Base-by-base conservation (phyloP, 1,140 invertebrate genomes). In the Hyphantria cunea region DNA sequence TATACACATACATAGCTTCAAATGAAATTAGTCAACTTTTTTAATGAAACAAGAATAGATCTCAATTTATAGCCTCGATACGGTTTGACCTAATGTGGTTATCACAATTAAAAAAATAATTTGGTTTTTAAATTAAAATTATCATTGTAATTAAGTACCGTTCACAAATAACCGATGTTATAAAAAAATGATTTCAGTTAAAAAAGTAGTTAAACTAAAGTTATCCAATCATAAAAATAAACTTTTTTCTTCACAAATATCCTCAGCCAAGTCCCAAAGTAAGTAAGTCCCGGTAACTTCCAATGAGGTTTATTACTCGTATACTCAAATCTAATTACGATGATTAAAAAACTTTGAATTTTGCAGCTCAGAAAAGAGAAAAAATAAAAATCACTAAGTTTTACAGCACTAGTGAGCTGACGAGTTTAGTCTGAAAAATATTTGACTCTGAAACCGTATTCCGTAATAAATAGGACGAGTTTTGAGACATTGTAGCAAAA, bases 311-410 rank as follows among this genome's bases (percentile, higher is more conserved):
- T 37, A 37, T 37, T 37, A 7, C 34, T 37, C 8, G 7, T 10
- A 44, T 44, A 13, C 12, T 44, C 41, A 13, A 1, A 44, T 3
- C n/a, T 44, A 44, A 44, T 44, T 44, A 44, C 6, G 12, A 44
- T 44, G 41, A 44, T 44, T 44, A 44, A 44, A 44, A 44, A 44
- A 44, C 41, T 44, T 44, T 44, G n/a, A 44, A 44, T 12, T 44
- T 3, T 44, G 9, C 12, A 6, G 41, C 41, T n/a, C 34, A 37
- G 34, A 10, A 37, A 37, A 37, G 13, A 37, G 13, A 7, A 13
- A 44, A 44, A 44, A 6, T 44, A 3, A 44, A 13, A 44, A 2
- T 44, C 13, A n/a, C 41, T 44, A 13, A 44, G 12, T 44, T 37
- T 13, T n/a, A 12, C 41, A n/a, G 41, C 6, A 44, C 41, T 9